These are phyloP conservation scores for Propithecus deckenii DNA, from an alignment of 2,797 vertebrate genomes.

Conservation along the genomic window DNA sequence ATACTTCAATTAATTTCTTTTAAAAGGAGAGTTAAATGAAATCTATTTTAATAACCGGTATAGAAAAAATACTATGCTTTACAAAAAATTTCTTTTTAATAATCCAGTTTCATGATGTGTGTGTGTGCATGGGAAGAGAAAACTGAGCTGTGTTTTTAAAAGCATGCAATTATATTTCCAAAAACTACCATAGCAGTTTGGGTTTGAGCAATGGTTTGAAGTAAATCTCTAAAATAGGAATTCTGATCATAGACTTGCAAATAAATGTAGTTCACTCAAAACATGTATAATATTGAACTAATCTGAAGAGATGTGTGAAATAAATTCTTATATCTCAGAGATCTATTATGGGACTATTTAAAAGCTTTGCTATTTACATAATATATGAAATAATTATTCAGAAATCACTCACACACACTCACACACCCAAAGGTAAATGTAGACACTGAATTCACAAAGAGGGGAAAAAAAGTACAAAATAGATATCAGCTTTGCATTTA, in stretches of 20 bases:
- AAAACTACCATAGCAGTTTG: not conserved
- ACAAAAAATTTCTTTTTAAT: not conserved
- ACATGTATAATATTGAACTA: not conserved
- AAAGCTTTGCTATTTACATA: slow-evolving; percentile 10
- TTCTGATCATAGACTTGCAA: slow-evolving; percentile 6
- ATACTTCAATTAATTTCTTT: slow-evolving; percentile 5
- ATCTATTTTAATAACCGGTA: not conserved
- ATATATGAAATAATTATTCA: not conserved
- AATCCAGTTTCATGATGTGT: not conserved
- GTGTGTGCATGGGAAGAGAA: not conserved
- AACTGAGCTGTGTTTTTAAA: not conserved
- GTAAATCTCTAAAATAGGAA: slow-evolving; percentile 15
- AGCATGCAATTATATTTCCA: not conserved
- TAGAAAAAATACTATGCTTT: not conserved
- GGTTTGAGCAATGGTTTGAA: not conserved
- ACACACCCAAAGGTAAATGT: not conserved
- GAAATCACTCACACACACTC: not conserved
- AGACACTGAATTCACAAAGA: not conserved
- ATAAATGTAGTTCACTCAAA: not conserved
- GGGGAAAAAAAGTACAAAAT: not conserved
- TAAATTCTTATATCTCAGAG: not conserved
- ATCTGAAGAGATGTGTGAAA: not conserved
- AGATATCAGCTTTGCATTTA: slow-evolving; percentile 21
- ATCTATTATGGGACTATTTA: not conserved
- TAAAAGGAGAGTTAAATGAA: not conserved